phyloP scores from a whole-genome alignment of 2,113 vertebrate genomes.

The Dolichotis patagonum region DNA sequence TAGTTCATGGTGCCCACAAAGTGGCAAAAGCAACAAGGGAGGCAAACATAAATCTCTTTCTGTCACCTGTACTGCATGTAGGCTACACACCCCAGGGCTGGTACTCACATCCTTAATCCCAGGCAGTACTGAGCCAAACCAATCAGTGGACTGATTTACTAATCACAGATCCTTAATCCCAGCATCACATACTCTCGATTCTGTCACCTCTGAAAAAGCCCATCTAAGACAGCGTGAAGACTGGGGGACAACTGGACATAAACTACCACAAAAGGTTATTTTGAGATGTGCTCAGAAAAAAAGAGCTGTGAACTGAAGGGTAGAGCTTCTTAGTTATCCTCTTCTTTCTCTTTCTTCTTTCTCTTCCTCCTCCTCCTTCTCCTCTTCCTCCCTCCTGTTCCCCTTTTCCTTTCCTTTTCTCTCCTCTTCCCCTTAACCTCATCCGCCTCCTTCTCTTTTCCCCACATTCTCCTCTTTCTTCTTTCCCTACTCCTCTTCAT shows the following conservation, averaged over 20 bases:
- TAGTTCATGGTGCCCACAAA: too few relatives aligned
- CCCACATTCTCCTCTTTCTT: neutral
- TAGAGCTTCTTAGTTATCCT: neutral
- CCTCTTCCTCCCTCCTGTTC: accelerated
- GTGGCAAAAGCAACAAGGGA: too few relatives aligned
- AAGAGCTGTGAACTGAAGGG: neutral
- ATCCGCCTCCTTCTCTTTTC: neutral
- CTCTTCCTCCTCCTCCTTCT: neutral
- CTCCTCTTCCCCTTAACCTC: neutral
- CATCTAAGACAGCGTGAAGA: too few relatives aligned
- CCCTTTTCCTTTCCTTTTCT: neutral
- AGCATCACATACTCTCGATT: too few relatives aligned
- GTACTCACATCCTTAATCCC: neutral
- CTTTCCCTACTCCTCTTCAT: neutral
- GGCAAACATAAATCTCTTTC: neutral
- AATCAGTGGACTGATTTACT: too few relatives aligned
- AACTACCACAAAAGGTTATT: neutral
- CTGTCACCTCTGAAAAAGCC: too few relatives aligned
- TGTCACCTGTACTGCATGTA: neutral
- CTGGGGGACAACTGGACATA: too few relatives aligned
- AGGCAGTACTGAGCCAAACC: neutral
- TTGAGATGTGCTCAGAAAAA: neutral
- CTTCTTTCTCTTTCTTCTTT: neutral
- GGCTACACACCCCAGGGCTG: neutral
- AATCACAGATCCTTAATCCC: too few relatives aligned